Percentiles rank a stretch among this genome's conserved stretches.
Evolutionary conservation across 2,888 invertebrate species (phyloP).

Genomic region (Herminia tarsipennalis): DNA sequence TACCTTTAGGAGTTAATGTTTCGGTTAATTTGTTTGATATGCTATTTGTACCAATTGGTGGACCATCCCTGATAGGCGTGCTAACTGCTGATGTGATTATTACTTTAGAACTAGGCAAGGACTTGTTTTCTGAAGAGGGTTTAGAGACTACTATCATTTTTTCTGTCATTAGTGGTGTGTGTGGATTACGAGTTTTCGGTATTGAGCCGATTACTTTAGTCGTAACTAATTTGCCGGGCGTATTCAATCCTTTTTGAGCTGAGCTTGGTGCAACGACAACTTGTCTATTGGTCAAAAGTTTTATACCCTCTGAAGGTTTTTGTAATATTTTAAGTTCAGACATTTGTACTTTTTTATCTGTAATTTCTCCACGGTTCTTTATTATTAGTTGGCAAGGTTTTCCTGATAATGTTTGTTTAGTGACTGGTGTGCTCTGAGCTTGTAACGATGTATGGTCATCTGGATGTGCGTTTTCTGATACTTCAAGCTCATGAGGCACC

Average conservation of each 20-base stretch:
- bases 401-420: conserved; percentile 58
- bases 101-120: conserved; percentile 65
- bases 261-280: conserved; percentile 70
- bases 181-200: conserved; percentile 59
- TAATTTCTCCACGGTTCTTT: conserved; percentile 67
- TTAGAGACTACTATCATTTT: conserved; percentile 82
- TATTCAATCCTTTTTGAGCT: conserved; percentile 67
- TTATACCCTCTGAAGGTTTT: conserved; percentile 71
- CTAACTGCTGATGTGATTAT: conserved; percentile 66
- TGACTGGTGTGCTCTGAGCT: conserved; percentile 60
- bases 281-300: conserved; percentile 75
- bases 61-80: conserved; percentile 57
- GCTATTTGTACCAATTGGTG: conserved; percentile 59
- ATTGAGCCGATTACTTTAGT: conserved; percentile 77
- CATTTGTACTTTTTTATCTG: conserved; percentile 72
- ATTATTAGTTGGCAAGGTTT: conserved; percentile 77
- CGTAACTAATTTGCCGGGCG: conserved; percentile 70
- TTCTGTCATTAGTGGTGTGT: conserved; percentile 59
- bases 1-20: conserved; percentile 74
- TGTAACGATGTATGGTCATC: conserved; percentile 65
- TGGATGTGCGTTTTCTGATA: conserved; percentile 61
- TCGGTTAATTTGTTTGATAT: conserved; percentile 66
- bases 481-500: conserved; percentile 67
- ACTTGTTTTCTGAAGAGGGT: conserved; percentile 64
- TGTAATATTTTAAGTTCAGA: conserved; percentile 77